A percentile compares a stretch with the other conserved stretches of the same genome.
Conservation (phyloP, 2,797 vertebrate species). For the Erethizon dorsatum region DNA sequence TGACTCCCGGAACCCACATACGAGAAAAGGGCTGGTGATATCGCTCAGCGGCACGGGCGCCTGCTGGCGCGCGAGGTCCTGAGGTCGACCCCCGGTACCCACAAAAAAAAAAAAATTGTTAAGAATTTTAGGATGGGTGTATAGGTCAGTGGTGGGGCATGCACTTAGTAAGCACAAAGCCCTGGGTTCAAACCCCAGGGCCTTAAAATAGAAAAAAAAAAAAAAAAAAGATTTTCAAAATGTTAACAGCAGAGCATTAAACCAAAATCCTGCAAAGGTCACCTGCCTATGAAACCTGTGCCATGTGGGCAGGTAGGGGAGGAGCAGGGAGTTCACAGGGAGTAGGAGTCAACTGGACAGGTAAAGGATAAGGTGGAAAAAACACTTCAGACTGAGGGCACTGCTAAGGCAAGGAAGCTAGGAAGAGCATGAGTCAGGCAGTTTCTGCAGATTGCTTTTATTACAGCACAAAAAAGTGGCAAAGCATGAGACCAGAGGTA, state of each 20-base stretch:
- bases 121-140: neutral
- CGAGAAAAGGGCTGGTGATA: no score
- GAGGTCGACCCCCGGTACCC: no score
- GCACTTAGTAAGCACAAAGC: neutral
- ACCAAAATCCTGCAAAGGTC: neutral
- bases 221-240: neutral
- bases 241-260: neutral
- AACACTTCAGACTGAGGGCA: neutral
- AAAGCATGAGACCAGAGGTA: neutral
- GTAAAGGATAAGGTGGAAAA: neutral
- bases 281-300: accelerated
- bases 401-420: neutral
- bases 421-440: neutral
- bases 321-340: neutral
- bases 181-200: no score
- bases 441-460: neutral
- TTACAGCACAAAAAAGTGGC: neutral
- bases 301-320: neutral
- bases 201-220: neutral
- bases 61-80: no score
- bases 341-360: neutral
- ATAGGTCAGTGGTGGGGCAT: neutral
- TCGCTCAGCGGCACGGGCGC: no score
- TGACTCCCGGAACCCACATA: no score
- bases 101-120: neutral